Conservation (phyloP, 2,113 vertebrate species). For the Rana temporaria region DNA sequence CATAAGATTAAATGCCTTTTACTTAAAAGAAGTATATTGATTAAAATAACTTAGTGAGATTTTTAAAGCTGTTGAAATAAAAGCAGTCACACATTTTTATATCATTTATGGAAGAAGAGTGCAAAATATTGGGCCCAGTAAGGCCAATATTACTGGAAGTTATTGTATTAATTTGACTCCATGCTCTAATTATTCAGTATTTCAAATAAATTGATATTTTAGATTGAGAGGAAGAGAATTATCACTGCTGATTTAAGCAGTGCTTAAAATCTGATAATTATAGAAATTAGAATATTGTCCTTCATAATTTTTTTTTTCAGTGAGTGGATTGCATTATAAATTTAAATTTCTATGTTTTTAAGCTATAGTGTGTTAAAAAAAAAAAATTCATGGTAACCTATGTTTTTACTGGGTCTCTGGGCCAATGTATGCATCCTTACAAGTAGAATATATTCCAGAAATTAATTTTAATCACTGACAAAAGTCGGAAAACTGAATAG, state of each 20-base stretch:
- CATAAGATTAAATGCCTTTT: slow-evolving; percentile 91
- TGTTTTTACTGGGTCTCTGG: no score
- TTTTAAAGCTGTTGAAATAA: slow-evolving; percentile 84
- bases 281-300: slow-evolving; percentile 6
- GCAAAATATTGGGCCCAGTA: slow-evolving; percentile 68
- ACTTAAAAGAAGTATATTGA: slow-evolving; percentile 97
- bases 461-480: no score
- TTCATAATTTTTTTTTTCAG: not conserved
- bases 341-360: not conserved
- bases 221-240: slow-evolving; percentile 68
- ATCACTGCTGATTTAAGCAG: slow-evolving; percentile 51
- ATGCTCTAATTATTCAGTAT: slow-evolving; percentile 67
- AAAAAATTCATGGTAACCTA: not conserved
- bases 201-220: slow-evolving; percentile 71
- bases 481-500: no score
- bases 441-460: no score
- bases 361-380: not conserved
- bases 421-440: no score
- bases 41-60: slow-evolving; percentile 83
- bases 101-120: slow-evolving; percentile 79
- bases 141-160: slow-evolving; percentile 72
- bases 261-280: not conserved
- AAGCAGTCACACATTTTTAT: slow-evolving; percentile 77
- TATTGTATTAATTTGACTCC: slow-evolving; percentile 73
- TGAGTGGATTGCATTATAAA: not conserved